phyloP scores from a whole-genome alignment of 2,113 vertebrate species.

The Elachura formosa region DNA sequence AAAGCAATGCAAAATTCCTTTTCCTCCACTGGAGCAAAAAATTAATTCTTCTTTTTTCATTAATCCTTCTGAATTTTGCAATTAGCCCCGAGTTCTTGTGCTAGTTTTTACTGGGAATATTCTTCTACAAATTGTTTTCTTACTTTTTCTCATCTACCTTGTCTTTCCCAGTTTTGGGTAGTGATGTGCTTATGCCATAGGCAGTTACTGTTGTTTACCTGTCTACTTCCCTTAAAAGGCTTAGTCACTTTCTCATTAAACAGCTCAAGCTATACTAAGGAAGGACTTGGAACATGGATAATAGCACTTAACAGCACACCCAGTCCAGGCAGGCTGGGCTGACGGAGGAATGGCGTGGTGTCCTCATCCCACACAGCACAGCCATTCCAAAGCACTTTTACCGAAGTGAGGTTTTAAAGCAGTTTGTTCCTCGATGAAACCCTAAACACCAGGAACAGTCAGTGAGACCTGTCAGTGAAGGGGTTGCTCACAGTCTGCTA shows the following conservation, averaged over 20 bases:
- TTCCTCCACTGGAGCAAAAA: background rate
- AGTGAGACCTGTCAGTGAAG: background rate
- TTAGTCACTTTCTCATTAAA: background rate
- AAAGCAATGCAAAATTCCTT: background rate
- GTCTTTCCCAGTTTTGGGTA: background rate
- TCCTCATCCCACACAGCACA: background rate
- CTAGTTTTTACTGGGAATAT: background rate
- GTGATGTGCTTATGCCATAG: background rate
- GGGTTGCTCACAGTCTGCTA: background rate
- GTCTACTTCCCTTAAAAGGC: background rate
- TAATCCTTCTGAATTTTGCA: background rate
- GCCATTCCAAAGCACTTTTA: background rate
- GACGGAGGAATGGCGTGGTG: background rate
- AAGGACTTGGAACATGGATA: background rate
- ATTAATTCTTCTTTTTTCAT: background rate
- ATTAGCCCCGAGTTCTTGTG: background rate
- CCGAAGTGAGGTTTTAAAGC: background rate
- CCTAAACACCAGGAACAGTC: rapidly evolving
- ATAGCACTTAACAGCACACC: background rate
- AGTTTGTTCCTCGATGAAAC: background rate
- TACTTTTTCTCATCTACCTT: background rate
- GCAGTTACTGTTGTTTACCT: background rate
- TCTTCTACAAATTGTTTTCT: background rate
- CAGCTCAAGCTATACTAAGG: background rate
- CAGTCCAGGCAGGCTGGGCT: background rate